phyloP scores from a whole-genome alignment of 1,140 invertebrate species.

The Dendrolimus kikuchii region DNA sequence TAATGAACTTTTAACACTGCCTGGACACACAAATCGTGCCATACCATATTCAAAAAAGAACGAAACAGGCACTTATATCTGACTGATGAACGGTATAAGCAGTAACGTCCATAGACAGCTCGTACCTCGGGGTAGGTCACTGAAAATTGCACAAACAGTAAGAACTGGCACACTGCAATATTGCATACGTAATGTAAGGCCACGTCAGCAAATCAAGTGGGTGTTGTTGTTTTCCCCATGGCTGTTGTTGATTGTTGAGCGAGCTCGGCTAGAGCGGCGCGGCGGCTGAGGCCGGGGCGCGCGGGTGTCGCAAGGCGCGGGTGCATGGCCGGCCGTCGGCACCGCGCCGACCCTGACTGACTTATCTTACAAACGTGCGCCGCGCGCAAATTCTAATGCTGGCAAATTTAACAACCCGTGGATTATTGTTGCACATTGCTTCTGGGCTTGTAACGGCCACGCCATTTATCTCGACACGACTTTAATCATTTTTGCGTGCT shows the following conservation, averaged over 20 bases:
- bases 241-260: conserved; percentile 19
- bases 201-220: conserved; percentile 30
- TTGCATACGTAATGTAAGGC: conserved; percentile 21
- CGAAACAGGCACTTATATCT: no score
- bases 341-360: conserved; percentile 68
- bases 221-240: conserved; percentile 53
- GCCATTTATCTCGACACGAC: background rate
- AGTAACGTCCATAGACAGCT: no score
- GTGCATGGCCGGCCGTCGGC: conserved; percentile 68
- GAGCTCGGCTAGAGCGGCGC: conserved; percentile 3
- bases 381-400: conserved; percentile 67
- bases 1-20: no score
- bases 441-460: background rate
- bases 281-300: conserved; percentile 18
- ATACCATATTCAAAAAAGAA: no score
- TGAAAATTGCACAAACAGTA: conserved; percentile 13
- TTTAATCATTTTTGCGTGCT: background rate
- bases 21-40: no score
- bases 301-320: conserved; percentile 53
- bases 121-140: background rate
- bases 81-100: no score
- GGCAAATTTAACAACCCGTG: conserved; percentile 50
- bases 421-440: conserved; percentile 26
- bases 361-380: conserved; percentile 68
- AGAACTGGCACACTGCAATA: conserved; percentile 16